A percentile compares a stretch with the other conserved stretches of the same genome.
phyloP scores from a whole-genome alignment of 2,888 invertebrate species.

The Brachycybe producta region DNA sequence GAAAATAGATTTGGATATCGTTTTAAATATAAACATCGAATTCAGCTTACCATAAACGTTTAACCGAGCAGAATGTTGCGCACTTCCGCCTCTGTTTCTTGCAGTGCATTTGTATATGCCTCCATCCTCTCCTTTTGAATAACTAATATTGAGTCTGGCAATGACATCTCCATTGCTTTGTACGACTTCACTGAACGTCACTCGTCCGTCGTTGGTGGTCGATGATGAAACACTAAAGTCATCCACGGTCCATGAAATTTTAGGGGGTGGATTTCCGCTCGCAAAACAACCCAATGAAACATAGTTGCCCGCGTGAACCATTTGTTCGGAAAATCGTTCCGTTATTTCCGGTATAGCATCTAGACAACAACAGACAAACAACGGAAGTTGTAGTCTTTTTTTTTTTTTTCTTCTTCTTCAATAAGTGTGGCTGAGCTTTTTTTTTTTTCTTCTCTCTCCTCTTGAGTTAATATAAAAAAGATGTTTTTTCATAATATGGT shows the following conservation, averaged over 20 bases:
- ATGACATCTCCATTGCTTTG: conserved; percentile 17
- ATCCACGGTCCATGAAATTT: conserved; percentile 28
- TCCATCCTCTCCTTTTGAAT: conserved; percentile 76
- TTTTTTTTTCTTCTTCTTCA: too few relatives aligned
- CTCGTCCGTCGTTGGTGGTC: conserved; percentile 57
- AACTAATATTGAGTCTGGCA: conserved; percentile 56
- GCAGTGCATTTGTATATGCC: conserved; percentile 79
- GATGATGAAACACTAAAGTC: conserved; percentile 48
- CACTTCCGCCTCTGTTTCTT: conserved; percentile 65
- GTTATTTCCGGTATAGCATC: conserved; percentile 60
- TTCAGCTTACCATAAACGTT: conserved; percentile 62
- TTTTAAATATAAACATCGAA: conserved; percentile 4
- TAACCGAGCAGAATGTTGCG: conserved; percentile 70
- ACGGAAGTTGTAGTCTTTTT: too few relatives aligned
- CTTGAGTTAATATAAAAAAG: too few relatives aligned
- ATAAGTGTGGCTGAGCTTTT: too few relatives aligned
- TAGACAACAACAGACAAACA: conserved; percentile 32
- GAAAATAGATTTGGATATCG: too few relatives aligned
- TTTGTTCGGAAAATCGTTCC: conserved; percentile 64
- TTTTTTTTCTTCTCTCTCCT: too few relatives aligned
- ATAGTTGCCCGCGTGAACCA: conserved; percentile 61
- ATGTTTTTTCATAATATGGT: too few relatives aligned
- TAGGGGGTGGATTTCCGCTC: conserved; percentile 33
- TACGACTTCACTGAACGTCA: conserved; percentile 13
- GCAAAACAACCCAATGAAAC: conserved; percentile 54